Evolutionary conservation across 23 tunicate genomes (phyloP).

Genomic region (Aplidium turbinatum): DNA sequence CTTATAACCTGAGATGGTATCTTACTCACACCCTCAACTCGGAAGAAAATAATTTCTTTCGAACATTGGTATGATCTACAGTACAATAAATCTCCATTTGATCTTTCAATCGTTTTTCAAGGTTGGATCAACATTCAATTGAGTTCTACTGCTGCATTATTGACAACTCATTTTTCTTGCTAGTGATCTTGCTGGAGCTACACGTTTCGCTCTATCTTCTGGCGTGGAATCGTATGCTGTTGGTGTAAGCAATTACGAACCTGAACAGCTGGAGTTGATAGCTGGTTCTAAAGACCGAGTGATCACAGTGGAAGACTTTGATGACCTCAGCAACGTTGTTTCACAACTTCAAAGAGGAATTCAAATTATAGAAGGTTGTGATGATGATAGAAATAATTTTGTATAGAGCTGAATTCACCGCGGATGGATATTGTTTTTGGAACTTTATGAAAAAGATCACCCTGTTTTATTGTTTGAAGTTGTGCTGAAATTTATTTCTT

Average conservation of each 20-base stretch:
- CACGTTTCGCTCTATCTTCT: constrained; percentile 35
- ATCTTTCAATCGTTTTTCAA: too few relatives aligned
- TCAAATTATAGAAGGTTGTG: constrained; percentile 74
- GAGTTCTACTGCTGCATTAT: too few relatives aligned
- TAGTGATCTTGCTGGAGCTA: constrained; percentile 47
- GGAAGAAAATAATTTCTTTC: too few relatives aligned
- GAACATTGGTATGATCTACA: too few relatives aligned
- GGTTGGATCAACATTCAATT: too few relatives aligned
- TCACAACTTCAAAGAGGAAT: constrained; percentile 57
- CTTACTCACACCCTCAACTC: too few relatives aligned
- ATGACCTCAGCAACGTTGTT: constrained; percentile 57
- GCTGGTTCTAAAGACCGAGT: constrained; percentile 60
- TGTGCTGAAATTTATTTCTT: too few relatives aligned
- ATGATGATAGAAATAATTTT: background rate
- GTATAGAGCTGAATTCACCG: background rate
- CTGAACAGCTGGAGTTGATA: constrained; percentile 46
- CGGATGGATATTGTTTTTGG: too few relatives aligned
- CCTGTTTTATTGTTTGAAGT: too few relatives aligned
- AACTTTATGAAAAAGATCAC: too few relatives aligned
- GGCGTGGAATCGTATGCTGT: constrained; percentile 80
- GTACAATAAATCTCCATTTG: too few relatives aligned
- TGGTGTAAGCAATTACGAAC: constrained; percentile 61
- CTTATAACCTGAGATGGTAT: too few relatives aligned
- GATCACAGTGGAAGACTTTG: constrained; percentile 79
- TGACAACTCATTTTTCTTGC: background rate